Percentiles rank a stretch among this genome's conserved stretches.
Evolutionary conservation across 2,888 invertebrate genomes (phyloP).

Genomic region (Gnatocerus cornutus): DNA sequence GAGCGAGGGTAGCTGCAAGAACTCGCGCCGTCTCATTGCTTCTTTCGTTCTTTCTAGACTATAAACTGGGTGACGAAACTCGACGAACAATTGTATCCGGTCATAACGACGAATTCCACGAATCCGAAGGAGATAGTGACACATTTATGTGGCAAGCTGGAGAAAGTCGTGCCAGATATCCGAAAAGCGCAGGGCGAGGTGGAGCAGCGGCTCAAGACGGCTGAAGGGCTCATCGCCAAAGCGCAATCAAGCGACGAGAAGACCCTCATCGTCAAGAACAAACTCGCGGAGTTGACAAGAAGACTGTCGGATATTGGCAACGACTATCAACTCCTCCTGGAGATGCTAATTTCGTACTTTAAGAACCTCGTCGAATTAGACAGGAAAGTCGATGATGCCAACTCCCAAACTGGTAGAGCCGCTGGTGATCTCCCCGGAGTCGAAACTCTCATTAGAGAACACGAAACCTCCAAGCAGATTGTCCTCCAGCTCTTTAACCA

Average conservation of each 20-base stretch:
- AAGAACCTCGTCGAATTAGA: conserved; percentile 78
- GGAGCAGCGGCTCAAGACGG: conserved; percentile 78
- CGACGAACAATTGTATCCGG: conserved; percentile 83
- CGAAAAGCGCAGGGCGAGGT: conserved; percentile 79
- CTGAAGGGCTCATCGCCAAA: conserved; percentile 78
- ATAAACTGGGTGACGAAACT: conserved; percentile 80
- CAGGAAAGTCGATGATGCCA: conserved; percentile 75
- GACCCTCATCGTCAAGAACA: conserved; percentile 78
- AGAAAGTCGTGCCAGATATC: conserved; percentile 76
- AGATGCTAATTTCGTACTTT: conserved; percentile 80
- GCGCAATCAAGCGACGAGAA: conserved; percentile 72
- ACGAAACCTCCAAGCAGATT: conserved; percentile 78
- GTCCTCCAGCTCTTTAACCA: conserved; percentile 79
- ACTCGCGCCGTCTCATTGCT: conserved; percentile 25
- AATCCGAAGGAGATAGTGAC: conserved; percentile 75
- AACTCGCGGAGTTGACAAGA: conserved; percentile 79
- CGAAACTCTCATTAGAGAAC: conserved; percentile 75
- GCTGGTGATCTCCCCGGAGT: conserved; percentile 72
- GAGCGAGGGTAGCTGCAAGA: conserved; percentile 33
- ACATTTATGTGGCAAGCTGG: conserved; percentile 75
- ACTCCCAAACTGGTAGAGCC: conserved; percentile 69
- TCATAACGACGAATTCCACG: conserved; percentile 78
- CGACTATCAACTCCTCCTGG: conserved; percentile 81
- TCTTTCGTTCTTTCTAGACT: conserved; percentile 70
- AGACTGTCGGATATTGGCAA: conserved; percentile 79